Evolutionary conservation across 2,888 invertebrate genomes (phyloP).

Genomic region (Dasysyrphus tricinctus): DNA sequence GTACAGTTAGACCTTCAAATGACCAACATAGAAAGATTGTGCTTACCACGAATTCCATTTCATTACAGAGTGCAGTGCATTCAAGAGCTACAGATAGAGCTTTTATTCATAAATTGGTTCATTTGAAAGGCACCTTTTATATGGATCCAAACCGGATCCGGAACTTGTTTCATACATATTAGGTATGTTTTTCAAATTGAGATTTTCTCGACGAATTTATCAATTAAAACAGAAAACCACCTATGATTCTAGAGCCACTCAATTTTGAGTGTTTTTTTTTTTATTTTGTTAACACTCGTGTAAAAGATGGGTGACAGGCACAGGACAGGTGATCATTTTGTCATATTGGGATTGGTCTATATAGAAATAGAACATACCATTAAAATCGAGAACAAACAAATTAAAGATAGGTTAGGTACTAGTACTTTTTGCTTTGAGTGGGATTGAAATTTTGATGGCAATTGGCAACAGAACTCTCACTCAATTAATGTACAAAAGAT

Average conservation of each 20-base stretch:
- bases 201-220: neutral
- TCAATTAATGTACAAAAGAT: neutral
- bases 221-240: neutral
- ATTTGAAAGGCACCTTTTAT: neutral
- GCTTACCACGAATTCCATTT: constrained; percentile 24
- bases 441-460: neutral
- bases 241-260: neutral
- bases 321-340: constrained; percentile 46
- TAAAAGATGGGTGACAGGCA: neutral
- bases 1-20: constrained; percentile 55
- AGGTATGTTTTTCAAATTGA: neutral
- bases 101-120: neutral
- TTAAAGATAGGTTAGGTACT: neutral
- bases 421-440: constrained; percentile 29
- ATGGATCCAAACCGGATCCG: constrained; percentile 18
- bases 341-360: neutral
- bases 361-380: constrained; percentile 2
- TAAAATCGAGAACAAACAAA: neutral
- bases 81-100: neutral
- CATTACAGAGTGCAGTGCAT: neutral
- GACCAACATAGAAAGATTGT: constrained; percentile 19
- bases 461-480: neutral
- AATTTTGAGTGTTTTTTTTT: constrained; percentile 18
- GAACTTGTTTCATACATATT: constrained; percentile 26
- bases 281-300: neutral